Evolutionary conservation across 2,797 vertebrate genomes (phyloP).

Genomic region (Pelochelys cantorii): DNA sequence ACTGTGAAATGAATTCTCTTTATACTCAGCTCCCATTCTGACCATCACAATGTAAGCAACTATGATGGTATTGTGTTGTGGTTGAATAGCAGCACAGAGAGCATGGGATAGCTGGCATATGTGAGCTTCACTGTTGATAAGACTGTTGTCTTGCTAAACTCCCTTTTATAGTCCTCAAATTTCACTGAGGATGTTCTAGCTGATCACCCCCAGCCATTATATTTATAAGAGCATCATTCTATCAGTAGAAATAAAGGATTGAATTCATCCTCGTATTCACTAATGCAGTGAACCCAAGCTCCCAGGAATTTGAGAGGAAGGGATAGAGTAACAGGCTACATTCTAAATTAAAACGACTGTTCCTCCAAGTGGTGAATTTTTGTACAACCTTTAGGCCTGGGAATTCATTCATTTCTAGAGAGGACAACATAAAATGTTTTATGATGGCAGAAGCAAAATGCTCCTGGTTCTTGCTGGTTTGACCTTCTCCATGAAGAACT

Average conservation of each 20-base stretch:
- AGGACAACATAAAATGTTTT: neutral
- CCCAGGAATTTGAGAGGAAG: neutral
- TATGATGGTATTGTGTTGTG: neutral
- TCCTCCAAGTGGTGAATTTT: neutral
- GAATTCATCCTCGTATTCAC: accelerated
- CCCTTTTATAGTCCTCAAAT: accelerated
- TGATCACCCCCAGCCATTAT: accelerated
- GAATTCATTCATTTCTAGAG: neutral
- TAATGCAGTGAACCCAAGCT: neutral
- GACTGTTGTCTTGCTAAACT: accelerated
- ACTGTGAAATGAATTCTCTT: neutral
- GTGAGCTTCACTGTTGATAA: neutral
- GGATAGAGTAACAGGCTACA: neutral
- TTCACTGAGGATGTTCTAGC: neutral
- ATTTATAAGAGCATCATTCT: neutral
- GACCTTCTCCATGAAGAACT: accelerated
- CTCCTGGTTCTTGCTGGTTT: accelerated
- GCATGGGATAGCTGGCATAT: accelerated
- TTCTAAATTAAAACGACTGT: neutral
- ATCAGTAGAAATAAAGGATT: neutral
- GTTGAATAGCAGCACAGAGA: accelerated
- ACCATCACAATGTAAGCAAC: neutral
- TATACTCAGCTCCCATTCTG: neutral
- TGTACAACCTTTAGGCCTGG: neutral
- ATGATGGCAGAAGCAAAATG: accelerated